phyloP scores from a whole-genome alignment of 2,888 invertebrate genomes.

The Isoperla grammatica region DNA sequence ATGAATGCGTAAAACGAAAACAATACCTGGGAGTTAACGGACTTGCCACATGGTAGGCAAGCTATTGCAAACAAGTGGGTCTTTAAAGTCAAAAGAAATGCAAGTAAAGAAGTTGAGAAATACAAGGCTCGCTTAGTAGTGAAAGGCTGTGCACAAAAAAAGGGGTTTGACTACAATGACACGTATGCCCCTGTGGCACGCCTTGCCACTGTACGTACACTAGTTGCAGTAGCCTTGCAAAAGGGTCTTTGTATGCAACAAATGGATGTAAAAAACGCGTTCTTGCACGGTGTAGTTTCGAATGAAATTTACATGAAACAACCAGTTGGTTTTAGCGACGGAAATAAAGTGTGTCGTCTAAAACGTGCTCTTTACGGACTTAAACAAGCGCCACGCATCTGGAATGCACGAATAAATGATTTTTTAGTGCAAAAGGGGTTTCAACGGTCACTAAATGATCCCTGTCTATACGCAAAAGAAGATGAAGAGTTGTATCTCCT shows the following conservation, averaged over 20 bases:
- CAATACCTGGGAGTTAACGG: not conserved
- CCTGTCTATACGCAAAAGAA: not conserved
- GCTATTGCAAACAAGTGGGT: not conserved
- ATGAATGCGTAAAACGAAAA: not conserved
- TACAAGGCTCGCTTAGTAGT: not conserved
- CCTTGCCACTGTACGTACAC: not conserved
- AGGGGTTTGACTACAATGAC: slow-evolving; percentile 4
- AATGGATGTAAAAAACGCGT: slow-evolving; percentile 37
- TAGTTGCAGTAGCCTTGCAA: slow-evolving; percentile 1
- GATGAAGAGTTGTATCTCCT: not conserved
- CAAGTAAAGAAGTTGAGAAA: not conserved
- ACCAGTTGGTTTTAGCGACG: not conserved
- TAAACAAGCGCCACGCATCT: slow-evolving; percentile 8
- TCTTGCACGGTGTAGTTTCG: slow-evolving; percentile 35
- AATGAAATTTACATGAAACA: slow-evolving; percentile 35
- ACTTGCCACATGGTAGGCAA: not conserved
- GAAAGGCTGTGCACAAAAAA: not conserved
- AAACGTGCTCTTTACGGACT: not conserved
- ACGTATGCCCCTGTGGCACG: slow-evolving; percentile 10
- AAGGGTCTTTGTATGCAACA: slow-evolving; percentile 23
- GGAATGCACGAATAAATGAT: not conserved
- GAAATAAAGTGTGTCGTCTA: not conserved
- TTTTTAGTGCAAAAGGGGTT: not conserved
- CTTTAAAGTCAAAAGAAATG: not conserved
- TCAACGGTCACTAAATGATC: not conserved